phyloP scores from a whole-genome alignment of 2,113 vertebrate species.

The Mesoclemmys tuberculata region DNA sequence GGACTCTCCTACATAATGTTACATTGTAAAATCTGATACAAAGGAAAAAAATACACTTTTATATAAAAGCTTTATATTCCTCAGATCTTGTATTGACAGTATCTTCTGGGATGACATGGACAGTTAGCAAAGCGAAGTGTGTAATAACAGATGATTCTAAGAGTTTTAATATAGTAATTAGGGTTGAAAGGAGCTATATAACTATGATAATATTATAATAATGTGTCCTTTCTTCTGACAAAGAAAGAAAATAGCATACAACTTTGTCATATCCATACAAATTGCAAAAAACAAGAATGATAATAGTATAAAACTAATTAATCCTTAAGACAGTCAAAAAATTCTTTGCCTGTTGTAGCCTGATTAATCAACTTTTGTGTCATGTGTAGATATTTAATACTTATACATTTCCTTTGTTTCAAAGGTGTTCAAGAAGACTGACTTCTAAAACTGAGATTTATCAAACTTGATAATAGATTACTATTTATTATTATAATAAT shows the following conservation, averaged over 20 bases:
- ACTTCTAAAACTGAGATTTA: background rate
- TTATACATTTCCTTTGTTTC: background rate
- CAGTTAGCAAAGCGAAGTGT: background rate
- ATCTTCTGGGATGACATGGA: background rate
- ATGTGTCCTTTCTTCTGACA: background rate
- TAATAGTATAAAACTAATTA: background rate
- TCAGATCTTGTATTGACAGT: background rate
- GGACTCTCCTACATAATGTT: background rate
- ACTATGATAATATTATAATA: background rate
- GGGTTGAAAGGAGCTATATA: background rate
- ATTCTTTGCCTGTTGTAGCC: background rate
- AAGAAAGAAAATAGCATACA: background rate
- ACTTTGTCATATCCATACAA: background rate
- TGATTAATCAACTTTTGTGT: background rate
- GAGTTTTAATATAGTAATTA: background rate
- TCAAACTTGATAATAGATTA: background rate
- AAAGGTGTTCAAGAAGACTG: background rate
- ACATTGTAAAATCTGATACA: background rate
- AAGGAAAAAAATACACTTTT: fast-evolving
- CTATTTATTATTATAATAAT: background rate
- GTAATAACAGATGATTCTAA: background rate
- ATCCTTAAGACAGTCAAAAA: background rate
- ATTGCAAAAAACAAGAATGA: background rate
- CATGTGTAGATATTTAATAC: background rate
- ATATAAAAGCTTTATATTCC: background rate